These are phyloP conservation scores for Rhea pennata DNA, from an alignment of 2,113 vertebrate species.

Conservation along the genomic window DNA sequence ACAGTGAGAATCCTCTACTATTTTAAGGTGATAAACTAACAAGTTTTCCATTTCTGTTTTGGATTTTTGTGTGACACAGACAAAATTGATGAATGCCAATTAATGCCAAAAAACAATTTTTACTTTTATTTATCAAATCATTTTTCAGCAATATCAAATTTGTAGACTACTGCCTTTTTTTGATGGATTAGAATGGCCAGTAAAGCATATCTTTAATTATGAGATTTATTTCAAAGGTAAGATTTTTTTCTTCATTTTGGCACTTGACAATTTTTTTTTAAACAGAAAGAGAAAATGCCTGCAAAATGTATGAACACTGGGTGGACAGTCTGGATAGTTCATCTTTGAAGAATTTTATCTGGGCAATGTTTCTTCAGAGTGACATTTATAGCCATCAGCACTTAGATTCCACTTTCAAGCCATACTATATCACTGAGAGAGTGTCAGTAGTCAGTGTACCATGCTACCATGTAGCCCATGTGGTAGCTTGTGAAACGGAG, in stretches of 20 bases:
- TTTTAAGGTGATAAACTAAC: background rate
- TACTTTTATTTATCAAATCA: background rate
- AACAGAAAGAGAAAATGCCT: background rate
- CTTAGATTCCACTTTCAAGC: constrained; percentile 11
- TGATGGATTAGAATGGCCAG: background rate
- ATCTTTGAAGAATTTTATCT: constrained; percentile 7
- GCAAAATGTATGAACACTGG: background rate
- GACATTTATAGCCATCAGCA: constrained; percentile 28
- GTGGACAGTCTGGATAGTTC: background rate
- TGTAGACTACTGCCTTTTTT: background rate
- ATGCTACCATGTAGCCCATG: constrained; percentile 6
- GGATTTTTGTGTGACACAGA: background rate
- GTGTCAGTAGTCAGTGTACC: constrained; percentile 3
- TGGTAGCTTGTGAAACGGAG: background rate
- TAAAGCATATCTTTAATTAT: background rate
- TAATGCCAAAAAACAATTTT: background rate
- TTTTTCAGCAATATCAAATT: background rate
- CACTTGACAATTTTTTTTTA: background rate
- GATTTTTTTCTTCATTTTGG: background rate
- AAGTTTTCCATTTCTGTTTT: background rate
- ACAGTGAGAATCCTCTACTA: background rate
- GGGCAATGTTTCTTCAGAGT: background rate
- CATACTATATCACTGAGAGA: background rate
- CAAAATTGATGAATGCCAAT: background rate
- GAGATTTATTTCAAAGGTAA: background rate